phyloP scores from a whole-genome alignment of 2,113 vertebrate species.

The Gallinago undulata region DNA sequence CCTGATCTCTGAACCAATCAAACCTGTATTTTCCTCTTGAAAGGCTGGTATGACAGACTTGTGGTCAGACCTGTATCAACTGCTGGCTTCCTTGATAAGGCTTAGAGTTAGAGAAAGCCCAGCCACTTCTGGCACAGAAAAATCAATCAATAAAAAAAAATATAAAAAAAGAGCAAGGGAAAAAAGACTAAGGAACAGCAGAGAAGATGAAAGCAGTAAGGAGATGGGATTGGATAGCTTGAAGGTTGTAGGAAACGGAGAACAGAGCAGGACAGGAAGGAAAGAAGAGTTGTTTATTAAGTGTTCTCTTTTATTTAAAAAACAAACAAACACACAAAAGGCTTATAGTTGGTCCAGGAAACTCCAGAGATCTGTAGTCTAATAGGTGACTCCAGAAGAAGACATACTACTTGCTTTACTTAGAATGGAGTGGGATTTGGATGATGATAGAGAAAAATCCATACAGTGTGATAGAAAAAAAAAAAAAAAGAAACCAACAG shows the following conservation, averaged over 20 bases:
- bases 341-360: neutral
- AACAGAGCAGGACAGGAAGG: neutral
- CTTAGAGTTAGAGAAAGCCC: neutral
- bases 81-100: neutral
- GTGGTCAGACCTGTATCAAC: neutral
- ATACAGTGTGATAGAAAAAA: neutral
- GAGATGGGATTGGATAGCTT: neutral
- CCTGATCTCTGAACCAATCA: neutral
- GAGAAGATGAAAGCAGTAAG: neutral
- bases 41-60: neutral
- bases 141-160: no score
- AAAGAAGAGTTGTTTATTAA: neutral
- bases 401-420: neutral
- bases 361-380: neutral
- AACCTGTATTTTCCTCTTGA: neutral
- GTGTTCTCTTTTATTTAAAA: neutral
- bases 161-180: neutral
- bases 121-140: neutral
- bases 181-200: neutral
- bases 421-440: neutral
- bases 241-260: neutral
- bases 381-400: neutral
- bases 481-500: neutral
- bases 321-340: neutral
- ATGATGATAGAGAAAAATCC: constrained; percentile 14